phyloP scores from a whole-genome alignment of 2,888 invertebrate genomes.

The Allolobophora icterica region DNA sequence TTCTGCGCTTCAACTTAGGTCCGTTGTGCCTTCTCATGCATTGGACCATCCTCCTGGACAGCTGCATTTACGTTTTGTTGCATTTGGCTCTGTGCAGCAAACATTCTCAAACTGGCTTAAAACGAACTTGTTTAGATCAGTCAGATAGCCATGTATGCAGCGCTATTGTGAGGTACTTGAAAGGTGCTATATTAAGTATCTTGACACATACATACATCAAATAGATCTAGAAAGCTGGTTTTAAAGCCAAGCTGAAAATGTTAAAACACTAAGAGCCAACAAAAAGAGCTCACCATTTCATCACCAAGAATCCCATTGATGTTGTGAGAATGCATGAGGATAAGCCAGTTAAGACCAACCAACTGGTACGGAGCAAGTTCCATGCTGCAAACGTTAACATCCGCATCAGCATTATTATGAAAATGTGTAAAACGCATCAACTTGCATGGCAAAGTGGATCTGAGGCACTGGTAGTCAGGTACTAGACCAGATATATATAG shows the following conservation, averaged over 20 bases:
- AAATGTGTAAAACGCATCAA: too few species aligned
- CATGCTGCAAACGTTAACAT: conserved; percentile 65
- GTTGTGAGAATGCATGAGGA: conserved; percentile 83
- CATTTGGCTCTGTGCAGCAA: too few species aligned
- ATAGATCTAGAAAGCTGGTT: neutral
- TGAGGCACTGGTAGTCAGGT: neutral
- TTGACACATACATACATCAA: neutral
- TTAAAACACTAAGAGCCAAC: neutral
- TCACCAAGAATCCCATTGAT: conserved; percentile 95
- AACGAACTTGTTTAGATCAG: too few species aligned
- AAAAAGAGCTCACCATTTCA: conserved; percentile 78
- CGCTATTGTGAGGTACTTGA: too few species aligned
- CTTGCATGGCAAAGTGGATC: neutral
- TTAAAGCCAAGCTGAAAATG: neutral
- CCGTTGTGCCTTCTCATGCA: too few species aligned
- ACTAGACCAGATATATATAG: too few species aligned
- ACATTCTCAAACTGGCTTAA: too few species aligned
- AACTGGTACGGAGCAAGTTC: conserved; percentile 79
- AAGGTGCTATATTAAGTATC: too few species aligned
- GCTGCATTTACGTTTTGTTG: too few species aligned
- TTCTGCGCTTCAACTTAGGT: too few species aligned
- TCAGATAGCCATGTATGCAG: too few species aligned
- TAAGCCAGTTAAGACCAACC: conserved; percentile 85
- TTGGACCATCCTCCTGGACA: too few species aligned
- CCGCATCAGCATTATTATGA: neutral